Evolutionary conservation across 1,140 invertebrate species (phyloP).

Genomic region (Drosophila triauraria): DNA sequence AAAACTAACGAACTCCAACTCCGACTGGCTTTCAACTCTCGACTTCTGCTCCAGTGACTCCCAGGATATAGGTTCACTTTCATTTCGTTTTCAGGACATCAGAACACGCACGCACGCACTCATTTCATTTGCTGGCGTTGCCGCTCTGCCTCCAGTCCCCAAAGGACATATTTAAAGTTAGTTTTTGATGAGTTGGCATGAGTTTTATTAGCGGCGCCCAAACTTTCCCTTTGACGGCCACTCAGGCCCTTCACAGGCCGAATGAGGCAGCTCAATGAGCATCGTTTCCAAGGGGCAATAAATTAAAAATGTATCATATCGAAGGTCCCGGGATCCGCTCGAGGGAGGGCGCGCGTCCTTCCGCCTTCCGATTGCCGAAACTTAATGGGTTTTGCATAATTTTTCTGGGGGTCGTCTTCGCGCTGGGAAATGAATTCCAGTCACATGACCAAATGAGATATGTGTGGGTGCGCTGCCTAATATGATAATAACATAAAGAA

Average conservation of each 20-base stretch:
- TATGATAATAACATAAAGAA: conserved; percentile 67
- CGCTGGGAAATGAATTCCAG: conserved; percentile 58
- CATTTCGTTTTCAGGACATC: conserved; percentile 41
- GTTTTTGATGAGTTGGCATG: conserved; percentile 80
- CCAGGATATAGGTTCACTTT: conserved; percentile 48
- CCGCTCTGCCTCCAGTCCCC: conserved; percentile 30
- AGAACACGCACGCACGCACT: conserved; percentile 57
- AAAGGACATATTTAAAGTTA: conserved; percentile 77
- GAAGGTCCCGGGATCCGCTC: conserved; percentile 4
- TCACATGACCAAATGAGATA: conserved; percentile 64
- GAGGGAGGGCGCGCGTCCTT: not conserved
- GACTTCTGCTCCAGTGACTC: conserved; percentile 49
- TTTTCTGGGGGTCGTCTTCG: conserved; percentile 14
- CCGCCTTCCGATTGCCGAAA: conserved; percentile 38
- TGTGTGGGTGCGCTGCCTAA: conserved; percentile 46
- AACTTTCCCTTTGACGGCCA: conserved; percentile 52
- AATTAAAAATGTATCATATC: conserved; percentile 71
- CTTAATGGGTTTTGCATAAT: conserved; percentile 69
- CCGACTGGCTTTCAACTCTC: conserved; percentile 4
- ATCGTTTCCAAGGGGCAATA: conserved; percentile 60
- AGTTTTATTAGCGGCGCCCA: conserved; percentile 74
- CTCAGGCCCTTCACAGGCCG: conserved; percentile 25
- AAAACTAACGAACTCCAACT: conserved; percentile 34
- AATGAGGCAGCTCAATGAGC: conserved; percentile 47
- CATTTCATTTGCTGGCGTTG: conserved; percentile 45